phyloP scores from a whole-genome alignment of 2,888 invertebrate genomes.

The Drosophila yooni region DNA sequence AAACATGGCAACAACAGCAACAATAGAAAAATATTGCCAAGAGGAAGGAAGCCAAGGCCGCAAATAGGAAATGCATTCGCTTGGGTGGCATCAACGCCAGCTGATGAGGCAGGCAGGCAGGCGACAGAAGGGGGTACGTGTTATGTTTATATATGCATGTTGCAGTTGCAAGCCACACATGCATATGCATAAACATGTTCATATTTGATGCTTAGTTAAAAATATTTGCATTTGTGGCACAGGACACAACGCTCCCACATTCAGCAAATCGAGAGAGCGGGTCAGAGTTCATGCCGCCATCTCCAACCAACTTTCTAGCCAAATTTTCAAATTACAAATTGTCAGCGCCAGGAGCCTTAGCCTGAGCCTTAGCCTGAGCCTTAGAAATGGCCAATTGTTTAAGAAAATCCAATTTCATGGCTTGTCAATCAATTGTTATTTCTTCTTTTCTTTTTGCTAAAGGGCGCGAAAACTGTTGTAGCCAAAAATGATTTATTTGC shows the following conservation, averaged over 20 bases:
- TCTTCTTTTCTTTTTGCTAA: conserved; percentile 23
- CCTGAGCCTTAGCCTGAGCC: conserved; percentile 5
- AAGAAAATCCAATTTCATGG: conserved; percentile 78
- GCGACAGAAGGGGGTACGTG: not conserved
- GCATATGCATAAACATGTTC: conserved; percentile 18
- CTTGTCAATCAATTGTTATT: conserved; percentile 78
- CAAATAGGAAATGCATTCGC: conserved; percentile 67
- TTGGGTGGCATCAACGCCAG: conserved; percentile 50
- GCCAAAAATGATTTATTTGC: conserved; percentile 56
- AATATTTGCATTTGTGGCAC: conserved; percentile 14
- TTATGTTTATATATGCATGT: conserved; percentile 49
- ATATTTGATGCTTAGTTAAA: conserved; percentile 8
- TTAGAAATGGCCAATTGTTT: conserved; percentile 62
- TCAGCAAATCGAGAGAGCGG: conserved; percentile 3
- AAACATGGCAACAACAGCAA: conserved; percentile 24
- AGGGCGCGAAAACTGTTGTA: conserved; percentile 63
- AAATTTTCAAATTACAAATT: conserved; percentile 52
- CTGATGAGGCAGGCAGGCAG: not conserved
- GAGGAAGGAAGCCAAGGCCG: conserved; percentile 74
- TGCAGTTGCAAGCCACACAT: conserved; percentile 27
- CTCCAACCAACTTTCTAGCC: conserved; percentile 38
- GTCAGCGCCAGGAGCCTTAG: conserved; percentile 41
- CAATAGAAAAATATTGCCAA: conserved; percentile 26
- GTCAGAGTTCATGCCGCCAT: conserved; percentile 46
- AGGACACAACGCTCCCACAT: conserved; percentile 48